Evolutionary conservation across 2,888 invertebrate species (phyloP), one percentile per base, ranked within the genome.

Genomic region (Scrobipalpa costella): DNA sequence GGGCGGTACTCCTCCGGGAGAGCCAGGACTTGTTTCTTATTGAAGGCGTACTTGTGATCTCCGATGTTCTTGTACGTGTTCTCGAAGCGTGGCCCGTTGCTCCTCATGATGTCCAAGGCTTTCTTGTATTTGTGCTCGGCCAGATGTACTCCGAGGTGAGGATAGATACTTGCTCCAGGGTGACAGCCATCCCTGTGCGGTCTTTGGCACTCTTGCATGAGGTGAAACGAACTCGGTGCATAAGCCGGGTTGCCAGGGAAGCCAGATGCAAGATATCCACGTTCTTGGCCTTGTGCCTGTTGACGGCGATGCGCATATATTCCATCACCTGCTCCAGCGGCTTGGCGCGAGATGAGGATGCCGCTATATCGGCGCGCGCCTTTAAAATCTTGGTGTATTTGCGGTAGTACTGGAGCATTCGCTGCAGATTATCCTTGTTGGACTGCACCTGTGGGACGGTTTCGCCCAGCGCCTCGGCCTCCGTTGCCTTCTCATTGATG

Each of bases 161-260:
- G 64, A 96, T 95, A 64, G 95, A 94, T 71, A 94, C 95, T 83
- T 99, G 98, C 83, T 99, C 99, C 70, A 99, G 86, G 0, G 99
- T 99, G 21, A 98, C 96, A 0, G 98, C 95, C 99, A 99, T 99
- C 11, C 98, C 96, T 0, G 99, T 99, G 63, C 99, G 93, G 87
- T 99, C 99, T 90, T 99, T 99, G 72, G 98, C 99, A 91, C 98
- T 98, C 91, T 99, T 99, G 85, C 99, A 99, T 68, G 98, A 97
- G 1, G 97, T 98, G 77, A 98, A 27, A 5, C 27, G 27, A 27
- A 27, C 49, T 2, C 96, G 96, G 82, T 94, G 94, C 94, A 97
- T 95, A 68, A 94, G 93, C 63, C 96, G 93, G 65, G 95, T 95
- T 21, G 97, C 96, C 73, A 95, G 93, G 27, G 96, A 94, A 0